These are phyloP conservation scores for Ryuthela nishihirai DNA, from an alignment of 2,888 invertebrate species.

Conservation along the genomic window DNA sequence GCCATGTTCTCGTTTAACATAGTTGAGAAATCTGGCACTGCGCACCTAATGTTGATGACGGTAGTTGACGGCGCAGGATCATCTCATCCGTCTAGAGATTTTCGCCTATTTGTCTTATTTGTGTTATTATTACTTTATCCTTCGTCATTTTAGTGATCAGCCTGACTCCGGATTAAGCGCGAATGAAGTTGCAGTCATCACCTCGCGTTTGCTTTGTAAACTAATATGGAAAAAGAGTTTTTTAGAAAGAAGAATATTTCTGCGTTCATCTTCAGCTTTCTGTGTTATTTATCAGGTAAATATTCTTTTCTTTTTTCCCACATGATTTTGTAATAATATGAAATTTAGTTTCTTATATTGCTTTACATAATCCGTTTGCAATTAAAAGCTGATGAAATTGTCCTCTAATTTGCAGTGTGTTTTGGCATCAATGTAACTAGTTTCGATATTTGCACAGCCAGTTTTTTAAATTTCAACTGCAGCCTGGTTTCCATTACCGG, in stretches of 20 bases:
- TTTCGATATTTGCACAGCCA: too few relatives aligned
- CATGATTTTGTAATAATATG: background rate
- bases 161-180: constrained; percentile 27
- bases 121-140: constrained; percentile 26
- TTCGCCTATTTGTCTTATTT: constrained; percentile 3
- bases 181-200: constrained; percentile 18
- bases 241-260: constrained; percentile 26
- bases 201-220: constrained; percentile 7
- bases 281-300: constrained; percentile 32
- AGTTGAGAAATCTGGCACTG: constrained; percentile 24
- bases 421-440: too few relatives aligned
- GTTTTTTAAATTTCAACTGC: too few relatives aligned
- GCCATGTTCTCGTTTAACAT: too few relatives aligned
- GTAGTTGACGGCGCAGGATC: too few relatives aligned
- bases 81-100: background rate
- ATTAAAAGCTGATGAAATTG: too few relatives aligned
- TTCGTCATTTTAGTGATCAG: constrained; percentile 8
- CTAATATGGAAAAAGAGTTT: constrained; percentile 27
- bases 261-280: constrained; percentile 36
- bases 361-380: too few relatives aligned
- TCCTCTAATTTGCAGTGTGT: too few relatives aligned
- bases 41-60: background rate
- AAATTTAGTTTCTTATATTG: too few relatives aligned
- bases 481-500: too few relatives aligned
- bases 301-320: background rate